Conservation (phyloP, 1,140 invertebrate species). For the Stenopsyche tienmushanensis region DNA sequence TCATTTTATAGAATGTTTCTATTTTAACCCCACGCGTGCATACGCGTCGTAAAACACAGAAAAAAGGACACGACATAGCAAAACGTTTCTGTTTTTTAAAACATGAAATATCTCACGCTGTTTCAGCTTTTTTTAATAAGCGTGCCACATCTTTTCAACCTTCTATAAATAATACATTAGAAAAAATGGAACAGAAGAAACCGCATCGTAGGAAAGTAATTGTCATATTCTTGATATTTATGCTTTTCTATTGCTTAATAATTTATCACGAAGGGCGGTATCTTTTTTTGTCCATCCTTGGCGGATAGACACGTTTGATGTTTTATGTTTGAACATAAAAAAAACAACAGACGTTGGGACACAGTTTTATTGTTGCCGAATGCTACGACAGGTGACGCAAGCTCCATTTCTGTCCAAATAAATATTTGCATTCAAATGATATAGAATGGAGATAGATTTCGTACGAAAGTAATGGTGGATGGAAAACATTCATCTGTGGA, state of each 20-base stretch:
- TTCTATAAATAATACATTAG: conserved; percentile 12
- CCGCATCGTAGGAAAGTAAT: conserved; percentile 28
- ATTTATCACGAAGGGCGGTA: conserved; percentile 34
- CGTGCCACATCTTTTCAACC: conserved; percentile 30
- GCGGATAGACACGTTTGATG: conserved; percentile 34
- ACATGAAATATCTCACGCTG: conserved; percentile 28
- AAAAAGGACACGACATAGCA: no score
- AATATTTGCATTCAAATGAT: not conserved
- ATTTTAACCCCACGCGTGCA: no score
- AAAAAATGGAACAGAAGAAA: conserved; percentile 31
- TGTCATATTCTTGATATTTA: conserved; percentile 39
- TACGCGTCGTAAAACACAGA: no score
- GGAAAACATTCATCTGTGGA: not conserved
- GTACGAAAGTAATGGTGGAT: not conserved
- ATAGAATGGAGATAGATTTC: no score
- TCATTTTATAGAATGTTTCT: no score
- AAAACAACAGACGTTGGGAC: conserved; percentile 12
- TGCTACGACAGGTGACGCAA: conserved; percentile 2
- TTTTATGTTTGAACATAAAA: conserved; percentile 26
- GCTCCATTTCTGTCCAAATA: not conserved
- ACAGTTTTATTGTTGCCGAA: conserved; percentile 16
- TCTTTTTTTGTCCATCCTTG: conserved; percentile 18
- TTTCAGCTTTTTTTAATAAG: conserved; percentile 33
- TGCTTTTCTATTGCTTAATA: conserved; percentile 35
- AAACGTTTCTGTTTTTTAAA: conserved; percentile 23